Conservation (phyloP, 1,140 invertebrate genomes). For the Drosophila yakuba region DNA sequence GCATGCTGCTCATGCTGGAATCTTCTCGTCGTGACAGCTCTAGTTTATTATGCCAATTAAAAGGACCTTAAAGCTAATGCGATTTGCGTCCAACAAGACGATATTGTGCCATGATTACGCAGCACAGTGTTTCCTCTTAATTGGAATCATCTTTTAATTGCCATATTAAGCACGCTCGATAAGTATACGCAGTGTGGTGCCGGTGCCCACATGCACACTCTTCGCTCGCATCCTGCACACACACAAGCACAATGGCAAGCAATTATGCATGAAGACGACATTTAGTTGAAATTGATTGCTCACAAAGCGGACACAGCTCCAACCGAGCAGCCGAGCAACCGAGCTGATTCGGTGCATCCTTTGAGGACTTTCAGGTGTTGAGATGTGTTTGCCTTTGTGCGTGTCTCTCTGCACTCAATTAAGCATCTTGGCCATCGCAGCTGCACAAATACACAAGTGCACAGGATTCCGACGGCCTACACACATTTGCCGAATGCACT, state of each 20-base stretch:
- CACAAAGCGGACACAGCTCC: constrained; percentile 48
- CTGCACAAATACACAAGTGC: constrained; percentile 46
- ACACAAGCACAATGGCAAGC: constrained; percentile 45
- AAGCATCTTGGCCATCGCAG: constrained; percentile 40
- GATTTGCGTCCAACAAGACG: constrained; percentile 43
- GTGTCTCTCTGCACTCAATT: constrained; percentile 59
- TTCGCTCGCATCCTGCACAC: constrained; percentile 5
- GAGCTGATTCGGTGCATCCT: constrained; percentile 36
- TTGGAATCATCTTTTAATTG: constrained; percentile 79
- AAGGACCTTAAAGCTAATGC: constrained; percentile 45
- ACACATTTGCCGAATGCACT: constrained; percentile 42
- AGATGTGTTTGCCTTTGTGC: constrained; percentile 37
- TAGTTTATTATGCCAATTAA: constrained; percentile 68
- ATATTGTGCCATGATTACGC: constrained; percentile 59
- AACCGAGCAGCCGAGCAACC: constrained; percentile 15
- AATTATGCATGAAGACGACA: constrained; percentile 73
- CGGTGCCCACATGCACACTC: constrained; percentile 9
- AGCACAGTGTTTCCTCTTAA: constrained; percentile 60
- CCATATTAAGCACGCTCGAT: constrained; percentile 69
- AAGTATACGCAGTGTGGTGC: constrained; percentile 50
- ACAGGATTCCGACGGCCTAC: constrained; percentile 50
- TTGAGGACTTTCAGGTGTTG: constrained; percentile 61
- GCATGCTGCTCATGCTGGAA: neutral
- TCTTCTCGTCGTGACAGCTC: constrained; percentile 5
- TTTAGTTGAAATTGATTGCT: constrained; percentile 76